Conservation (phyloP, 2,888 invertebrate genomes). For the Escarpia spicata region DNA sequence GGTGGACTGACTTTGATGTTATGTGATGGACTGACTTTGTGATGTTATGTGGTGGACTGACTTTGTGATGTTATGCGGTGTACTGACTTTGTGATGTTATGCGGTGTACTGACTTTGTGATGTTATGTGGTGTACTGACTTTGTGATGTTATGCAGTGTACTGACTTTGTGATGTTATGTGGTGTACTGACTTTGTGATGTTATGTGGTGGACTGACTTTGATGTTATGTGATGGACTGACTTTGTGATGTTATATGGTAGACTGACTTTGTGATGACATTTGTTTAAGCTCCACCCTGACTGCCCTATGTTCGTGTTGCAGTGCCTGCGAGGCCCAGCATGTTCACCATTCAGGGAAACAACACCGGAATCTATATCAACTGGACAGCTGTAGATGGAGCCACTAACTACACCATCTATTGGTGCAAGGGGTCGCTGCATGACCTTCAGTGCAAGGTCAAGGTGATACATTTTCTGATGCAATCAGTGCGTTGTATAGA, state of each 20-base stretch:
- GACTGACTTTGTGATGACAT: background rate
- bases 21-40: no score
- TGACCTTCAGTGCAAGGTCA: slow-evolving; percentile 4
- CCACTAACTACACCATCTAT: background rate
- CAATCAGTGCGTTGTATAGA: background rate
- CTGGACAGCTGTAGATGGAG: background rate
- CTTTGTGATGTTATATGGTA: background rate
- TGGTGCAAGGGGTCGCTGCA: background rate
- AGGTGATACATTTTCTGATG: background rate
- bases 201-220: background rate
- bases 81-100: no score
- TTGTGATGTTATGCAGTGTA: background rate
- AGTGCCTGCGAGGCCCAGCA: background rate
- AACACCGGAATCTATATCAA: background rate
- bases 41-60: no score
- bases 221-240: background rate
- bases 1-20: no score
- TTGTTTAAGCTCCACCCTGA: background rate
- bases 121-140: no score
- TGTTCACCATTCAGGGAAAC: background rate
- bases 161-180: background rate
- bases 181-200: background rate
- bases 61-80: no score
- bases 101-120: no score
- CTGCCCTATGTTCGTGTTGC: background rate